Evolutionary conservation across 2,797 vertebrate genomes (phyloP).

Genomic region (Sebastes itinus): DNA sequence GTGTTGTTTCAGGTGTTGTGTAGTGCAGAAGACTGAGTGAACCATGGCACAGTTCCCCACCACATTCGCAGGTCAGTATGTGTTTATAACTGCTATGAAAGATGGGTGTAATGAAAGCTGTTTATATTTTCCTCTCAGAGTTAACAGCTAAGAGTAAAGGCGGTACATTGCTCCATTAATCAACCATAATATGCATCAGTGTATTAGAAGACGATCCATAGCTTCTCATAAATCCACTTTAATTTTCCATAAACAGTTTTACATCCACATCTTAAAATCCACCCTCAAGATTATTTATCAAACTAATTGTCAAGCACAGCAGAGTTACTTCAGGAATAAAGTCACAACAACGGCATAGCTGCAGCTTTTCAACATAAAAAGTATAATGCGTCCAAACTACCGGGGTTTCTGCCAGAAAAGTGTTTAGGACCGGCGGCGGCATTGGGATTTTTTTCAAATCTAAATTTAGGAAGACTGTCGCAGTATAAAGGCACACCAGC

Average conservation of each 20-base stretch:
- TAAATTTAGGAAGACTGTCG: no score
- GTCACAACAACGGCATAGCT: neutral
- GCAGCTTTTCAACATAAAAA: neutral
- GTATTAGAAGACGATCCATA: neutral
- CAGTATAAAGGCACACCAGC: no score
- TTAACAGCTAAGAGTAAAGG: neutral
- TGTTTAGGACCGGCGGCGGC: no score
- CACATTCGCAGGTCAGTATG: conserved; percentile 92
- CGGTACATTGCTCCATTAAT: neutral
- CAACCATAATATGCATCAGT: neutral
- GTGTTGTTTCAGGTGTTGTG: conserved; percentile 83
- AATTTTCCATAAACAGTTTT: neutral
- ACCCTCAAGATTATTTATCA: neutral
- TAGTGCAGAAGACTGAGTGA: conserved; percentile 85
- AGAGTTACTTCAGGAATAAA: neutral
- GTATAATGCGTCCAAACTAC: no score
- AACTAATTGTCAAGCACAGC: neutral
- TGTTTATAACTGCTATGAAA: neutral
- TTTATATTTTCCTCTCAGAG: neutral
- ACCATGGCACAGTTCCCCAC: conserved; percentile 98
- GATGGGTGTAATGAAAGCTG: neutral
- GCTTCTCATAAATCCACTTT: neutral
- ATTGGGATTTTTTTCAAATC: no score
- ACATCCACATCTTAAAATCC: neutral
- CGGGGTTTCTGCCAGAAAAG: no score